Evolutionary conservation across 1,140 invertebrate genomes (phyloP).

Genomic region (Drosophila subobscura): DNA sequence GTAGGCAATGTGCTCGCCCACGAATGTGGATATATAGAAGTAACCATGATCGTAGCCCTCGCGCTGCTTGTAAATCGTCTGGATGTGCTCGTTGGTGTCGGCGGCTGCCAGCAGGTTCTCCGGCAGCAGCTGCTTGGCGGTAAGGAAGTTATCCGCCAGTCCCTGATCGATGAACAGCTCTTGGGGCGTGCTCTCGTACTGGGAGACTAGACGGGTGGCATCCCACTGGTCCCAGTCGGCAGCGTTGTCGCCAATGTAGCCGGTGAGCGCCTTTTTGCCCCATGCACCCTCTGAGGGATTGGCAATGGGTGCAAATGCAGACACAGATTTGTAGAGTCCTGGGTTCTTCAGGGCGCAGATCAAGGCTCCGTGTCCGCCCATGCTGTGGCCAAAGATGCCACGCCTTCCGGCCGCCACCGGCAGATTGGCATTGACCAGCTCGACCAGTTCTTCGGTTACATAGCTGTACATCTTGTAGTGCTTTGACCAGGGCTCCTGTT

Average conservation of each 20-base stretch:
- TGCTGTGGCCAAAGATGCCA: slow-evolving; percentile 96
- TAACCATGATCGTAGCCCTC: slow-evolving; percentile 98
- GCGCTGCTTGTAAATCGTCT: slow-evolving; percentile 90
- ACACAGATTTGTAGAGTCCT: slow-evolving; percentile 94
- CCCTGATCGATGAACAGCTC: slow-evolving; percentile 96
- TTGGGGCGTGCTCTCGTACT: slow-evolving; percentile 93
- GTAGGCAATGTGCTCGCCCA: slow-evolving; percentile 96
- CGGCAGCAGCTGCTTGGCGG: slow-evolving; percentile 91
- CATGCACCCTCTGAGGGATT: slow-evolving; percentile 94
- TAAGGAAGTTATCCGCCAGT: slow-evolving; percentile 92
- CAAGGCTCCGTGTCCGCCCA: slow-evolving; percentile 98
- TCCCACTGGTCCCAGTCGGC: slow-evolving; percentile 94
- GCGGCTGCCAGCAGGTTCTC: slow-evolving; percentile 91
- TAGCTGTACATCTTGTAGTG: slow-evolving; percentile 99
- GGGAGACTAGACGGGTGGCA: slow-evolving; percentile 92
- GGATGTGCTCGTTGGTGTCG: slow-evolving; percentile 88
- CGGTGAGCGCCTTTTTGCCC: slow-evolving; percentile 94
- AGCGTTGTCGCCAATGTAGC: slow-evolving; percentile 91
- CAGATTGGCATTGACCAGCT: slow-evolving; percentile 91
- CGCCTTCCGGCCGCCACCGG: slow-evolving; percentile 86
- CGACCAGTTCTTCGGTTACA: slow-evolving; percentile 94
- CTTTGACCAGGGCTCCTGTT: slow-evolving; percentile 94
- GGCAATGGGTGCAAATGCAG: slow-evolving; percentile 98
- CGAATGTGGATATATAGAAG: slow-evolving; percentile 96
- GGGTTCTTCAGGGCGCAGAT: slow-evolving; percentile 97